Conservation (phyloP, 2,888 invertebrate genomes). For the Leucophora obtusa region DNA sequence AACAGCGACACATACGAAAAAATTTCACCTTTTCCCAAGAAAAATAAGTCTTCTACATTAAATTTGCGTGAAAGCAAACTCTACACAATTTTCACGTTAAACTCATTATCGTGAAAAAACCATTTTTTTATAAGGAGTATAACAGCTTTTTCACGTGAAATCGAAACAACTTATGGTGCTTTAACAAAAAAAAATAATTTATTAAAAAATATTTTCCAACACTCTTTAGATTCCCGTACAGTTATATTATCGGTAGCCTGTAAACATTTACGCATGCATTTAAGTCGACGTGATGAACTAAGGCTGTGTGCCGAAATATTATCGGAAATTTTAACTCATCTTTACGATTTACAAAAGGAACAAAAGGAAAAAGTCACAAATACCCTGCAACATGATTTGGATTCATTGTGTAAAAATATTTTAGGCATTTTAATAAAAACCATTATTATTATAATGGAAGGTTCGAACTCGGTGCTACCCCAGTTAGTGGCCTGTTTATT, state of each 20-base stretch:
- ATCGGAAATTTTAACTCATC: conserved; percentile 86
- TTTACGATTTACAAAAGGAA: conserved; percentile 80
- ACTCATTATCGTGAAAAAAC: no score
- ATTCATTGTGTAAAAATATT: conserved; percentile 88
- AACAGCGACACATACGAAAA: no score
- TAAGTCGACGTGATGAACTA: conserved; percentile 89
- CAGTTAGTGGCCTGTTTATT: conserved; percentile 92
- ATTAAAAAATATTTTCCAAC: neutral
- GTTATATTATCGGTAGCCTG: conserved; percentile 90
- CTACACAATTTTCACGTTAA: no score
- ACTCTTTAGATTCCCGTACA: conserved; percentile 87
- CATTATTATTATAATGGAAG: conserved; percentile 88
- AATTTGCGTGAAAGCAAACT: no score
- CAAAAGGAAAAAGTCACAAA: conserved; percentile 80
- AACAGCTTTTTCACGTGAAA: no score
- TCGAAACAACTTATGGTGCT: no score
- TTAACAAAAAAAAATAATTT: no score
- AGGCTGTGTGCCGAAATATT: conserved; percentile 91
- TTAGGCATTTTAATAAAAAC: conserved; percentile 92
- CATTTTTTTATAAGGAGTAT: no score
- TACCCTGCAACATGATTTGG: conserved; percentile 86
- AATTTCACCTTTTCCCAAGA: no score
- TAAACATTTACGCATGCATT: conserved; percentile 89
- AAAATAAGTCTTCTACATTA: no score
- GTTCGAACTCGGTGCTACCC: conserved; percentile 84